Percentiles rank a stretch among this genome's conserved stretches.
Conservation (phyloP, 1,140 invertebrate genomes). For the Zaprionus lachaisei region DNA sequence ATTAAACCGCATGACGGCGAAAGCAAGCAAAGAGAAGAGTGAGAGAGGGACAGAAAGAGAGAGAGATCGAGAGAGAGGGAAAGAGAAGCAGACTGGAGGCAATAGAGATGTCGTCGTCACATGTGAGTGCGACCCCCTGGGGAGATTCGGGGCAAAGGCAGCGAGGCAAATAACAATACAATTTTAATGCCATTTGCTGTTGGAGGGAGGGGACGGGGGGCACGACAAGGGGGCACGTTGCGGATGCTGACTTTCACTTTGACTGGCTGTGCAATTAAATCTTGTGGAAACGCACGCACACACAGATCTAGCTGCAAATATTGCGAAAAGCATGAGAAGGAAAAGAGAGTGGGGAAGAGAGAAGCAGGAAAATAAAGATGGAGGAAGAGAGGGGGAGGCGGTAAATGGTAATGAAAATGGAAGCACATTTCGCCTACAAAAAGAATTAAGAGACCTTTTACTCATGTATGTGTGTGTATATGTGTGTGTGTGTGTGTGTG, state of each 20-base stretch:
- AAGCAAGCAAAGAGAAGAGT: neutral
- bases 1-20: slow-evolving; percentile 52
- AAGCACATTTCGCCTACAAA: slow-evolving; percentile 26
- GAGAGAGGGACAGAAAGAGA: neutral
- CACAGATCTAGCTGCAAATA: neutral
- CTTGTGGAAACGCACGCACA: slow-evolving; percentile 50
- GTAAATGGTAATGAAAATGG: slow-evolving; percentile 33
- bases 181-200: slow-evolving; percentile 67
- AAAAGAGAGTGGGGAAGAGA: neutral
- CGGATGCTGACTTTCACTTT: slow-evolving; percentile 14
- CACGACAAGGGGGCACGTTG: neutral
- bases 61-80: neutral
- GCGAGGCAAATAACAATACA: slow-evolving; percentile 74
- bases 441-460: slow-evolving; percentile 15
- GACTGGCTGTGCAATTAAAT: slow-evolving; percentile 66
- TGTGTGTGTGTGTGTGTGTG: slow-evolving; percentile 1
- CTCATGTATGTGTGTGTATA: neutral
- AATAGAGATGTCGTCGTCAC: neutral
- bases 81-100: neutral
- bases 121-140: slow-evolving; percentile 1
- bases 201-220: neutral
- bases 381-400: neutral
- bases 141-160: slow-evolving; percentile 24
- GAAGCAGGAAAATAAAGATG: neutral
- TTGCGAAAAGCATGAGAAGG: slow-evolving; percentile 4